phyloP scores from a whole-genome alignment of 37 sponge, comb jelly and placozoan genomes.

The Spongilla lacustris region DNA sequence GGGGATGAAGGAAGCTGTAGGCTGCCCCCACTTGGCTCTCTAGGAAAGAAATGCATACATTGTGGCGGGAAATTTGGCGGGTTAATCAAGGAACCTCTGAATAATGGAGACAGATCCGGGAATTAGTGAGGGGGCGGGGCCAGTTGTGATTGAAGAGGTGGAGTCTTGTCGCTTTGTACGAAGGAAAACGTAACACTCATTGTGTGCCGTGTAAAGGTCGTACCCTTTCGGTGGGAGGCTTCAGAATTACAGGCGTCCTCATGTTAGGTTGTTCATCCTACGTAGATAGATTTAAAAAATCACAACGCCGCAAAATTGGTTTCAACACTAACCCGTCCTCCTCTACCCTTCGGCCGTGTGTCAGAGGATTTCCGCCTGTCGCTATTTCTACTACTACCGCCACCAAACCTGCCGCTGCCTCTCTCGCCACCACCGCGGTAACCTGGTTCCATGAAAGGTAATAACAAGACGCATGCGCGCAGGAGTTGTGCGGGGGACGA shows the following conservation, averaged over 20 bases:
- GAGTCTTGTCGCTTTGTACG: background rate
- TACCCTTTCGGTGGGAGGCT: background rate
- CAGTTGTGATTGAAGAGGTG: background rate
- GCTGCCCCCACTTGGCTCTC: background rate
- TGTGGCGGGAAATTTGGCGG: background rate
- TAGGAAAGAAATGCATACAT: slow-evolving; percentile 2
- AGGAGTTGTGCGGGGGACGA: no score
- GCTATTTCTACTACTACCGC: background rate
- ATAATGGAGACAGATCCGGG: slow-evolving; percentile 77
- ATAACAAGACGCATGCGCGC: no score
- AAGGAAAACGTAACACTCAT: background rate
- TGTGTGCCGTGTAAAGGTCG: background rate
- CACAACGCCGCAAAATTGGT: background rate
- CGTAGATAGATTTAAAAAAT: background rate
- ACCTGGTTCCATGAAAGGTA: background rate
- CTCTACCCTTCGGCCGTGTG: background rate
- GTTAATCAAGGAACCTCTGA: slow-evolving; percentile 27
- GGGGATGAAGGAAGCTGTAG: background rate
- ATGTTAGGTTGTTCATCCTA: background rate
- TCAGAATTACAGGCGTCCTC: background rate
- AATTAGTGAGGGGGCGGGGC: background rate
- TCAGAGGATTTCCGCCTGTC: background rate
- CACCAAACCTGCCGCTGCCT: background rate
- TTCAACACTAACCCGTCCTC: background rate
- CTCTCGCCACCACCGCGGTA: background rate